A percentile compares a stretch with the other conserved stretches of the same genome.
Evolutionary conservation across 1,140 invertebrate species (phyloP).

Genomic region (Drosophila mojavensis): DNA sequence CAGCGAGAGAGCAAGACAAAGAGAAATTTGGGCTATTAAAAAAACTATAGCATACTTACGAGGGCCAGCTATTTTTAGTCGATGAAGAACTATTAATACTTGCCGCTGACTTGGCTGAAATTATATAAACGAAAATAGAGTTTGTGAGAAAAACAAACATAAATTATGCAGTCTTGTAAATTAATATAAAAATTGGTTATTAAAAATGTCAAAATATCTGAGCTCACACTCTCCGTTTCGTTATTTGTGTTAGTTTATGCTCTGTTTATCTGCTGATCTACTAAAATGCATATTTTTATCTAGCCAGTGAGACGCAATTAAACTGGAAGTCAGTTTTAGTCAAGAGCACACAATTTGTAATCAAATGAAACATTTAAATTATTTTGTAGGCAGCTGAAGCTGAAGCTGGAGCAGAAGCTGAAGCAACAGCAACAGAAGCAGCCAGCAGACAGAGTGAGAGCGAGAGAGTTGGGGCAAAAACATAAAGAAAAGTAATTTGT

Average conservation of each 20-base stretch:
- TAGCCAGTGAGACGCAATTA: conserved; percentile 32
- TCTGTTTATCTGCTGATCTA: conserved; percentile 15
- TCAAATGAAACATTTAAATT: conserved; percentile 83
- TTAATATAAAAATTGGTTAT: background rate
- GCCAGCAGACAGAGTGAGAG: too few species aligned
- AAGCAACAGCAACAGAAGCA: conserved; percentile 7
- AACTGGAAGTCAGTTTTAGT: conserved; percentile 21
- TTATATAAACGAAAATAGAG: background rate
- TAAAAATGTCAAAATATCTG: background rate
- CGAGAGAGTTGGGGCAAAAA: conserved; percentile 41
- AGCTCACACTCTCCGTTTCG: too few species aligned
- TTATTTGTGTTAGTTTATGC: background rate
- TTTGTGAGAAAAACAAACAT: too few species aligned
- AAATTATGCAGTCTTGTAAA: background rate
- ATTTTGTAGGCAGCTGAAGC: conserved; percentile 59
- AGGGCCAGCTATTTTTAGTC: background rate
- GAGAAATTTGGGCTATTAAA: background rate
- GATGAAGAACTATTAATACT: too few species aligned
- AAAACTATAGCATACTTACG: conserved; percentile 30
- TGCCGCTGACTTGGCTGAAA: background rate
- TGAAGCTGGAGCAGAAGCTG: background rate
- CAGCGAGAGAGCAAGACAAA: background rate
- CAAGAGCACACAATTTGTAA: conserved; percentile 58
- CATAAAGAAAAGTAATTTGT: conserved; percentile 83
- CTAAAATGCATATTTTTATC: conserved; percentile 12